Percentiles rank a stretch among this genome's conserved stretches.
Conservation (phyloP, 2,797 vertebrate species). For the Mallotus villosus region DNA sequence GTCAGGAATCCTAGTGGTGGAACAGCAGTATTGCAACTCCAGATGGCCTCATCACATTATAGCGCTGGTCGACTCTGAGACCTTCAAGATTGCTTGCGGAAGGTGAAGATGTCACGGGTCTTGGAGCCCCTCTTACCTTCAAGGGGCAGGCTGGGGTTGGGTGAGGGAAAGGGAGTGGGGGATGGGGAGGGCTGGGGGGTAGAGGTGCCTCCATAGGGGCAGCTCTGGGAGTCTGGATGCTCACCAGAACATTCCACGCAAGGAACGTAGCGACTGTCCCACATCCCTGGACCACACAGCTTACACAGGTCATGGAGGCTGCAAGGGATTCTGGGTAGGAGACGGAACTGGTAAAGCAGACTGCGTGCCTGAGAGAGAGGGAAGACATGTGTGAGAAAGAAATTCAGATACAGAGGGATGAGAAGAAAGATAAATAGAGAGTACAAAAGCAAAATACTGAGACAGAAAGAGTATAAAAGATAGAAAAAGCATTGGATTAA, state of each 20-base stretch:
- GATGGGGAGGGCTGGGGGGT: slow-evolving; percentile 74
- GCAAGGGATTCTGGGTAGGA: slow-evolving; percentile 92
- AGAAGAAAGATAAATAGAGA: background rate
- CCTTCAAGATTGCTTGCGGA: slow-evolving; percentile 86
- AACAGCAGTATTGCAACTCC: slow-evolving; percentile 8
- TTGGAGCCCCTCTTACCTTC: slow-evolving; percentile 81
- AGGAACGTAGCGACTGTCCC: slow-evolving; percentile 98
- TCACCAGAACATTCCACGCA: slow-evolving; percentile 94
- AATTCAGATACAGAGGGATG: background rate
- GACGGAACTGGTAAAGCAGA: slow-evolving; percentile 96
- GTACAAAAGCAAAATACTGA: slow-evolving; percentile 52
- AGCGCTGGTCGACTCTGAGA: background rate
- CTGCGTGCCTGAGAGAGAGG: slow-evolving; percentile 83
- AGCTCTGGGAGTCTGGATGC: slow-evolving; percentile 86
- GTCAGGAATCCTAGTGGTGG: slow-evolving; percentile 26
- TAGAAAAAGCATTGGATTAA: background rate
- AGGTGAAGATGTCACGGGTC: slow-evolving; percentile 85
- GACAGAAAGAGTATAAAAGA: background rate
- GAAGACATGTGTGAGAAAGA: rapidly evolving
- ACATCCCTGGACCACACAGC: slow-evolving; percentile 95
- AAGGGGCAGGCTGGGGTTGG: slow-evolving; percentile 55
- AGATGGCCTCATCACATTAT: slow-evolving; percentile 19
- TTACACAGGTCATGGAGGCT: slow-evolving; percentile 94
- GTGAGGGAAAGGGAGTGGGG: slow-evolving; percentile 62
- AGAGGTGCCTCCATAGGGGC: slow-evolving; percentile 89